Evolutionary conservation across 2,113 vertebrate genomes (phyloP), one percentile per base, ranked within the genome.

Genomic region (Taurulus bubalis): DNA sequence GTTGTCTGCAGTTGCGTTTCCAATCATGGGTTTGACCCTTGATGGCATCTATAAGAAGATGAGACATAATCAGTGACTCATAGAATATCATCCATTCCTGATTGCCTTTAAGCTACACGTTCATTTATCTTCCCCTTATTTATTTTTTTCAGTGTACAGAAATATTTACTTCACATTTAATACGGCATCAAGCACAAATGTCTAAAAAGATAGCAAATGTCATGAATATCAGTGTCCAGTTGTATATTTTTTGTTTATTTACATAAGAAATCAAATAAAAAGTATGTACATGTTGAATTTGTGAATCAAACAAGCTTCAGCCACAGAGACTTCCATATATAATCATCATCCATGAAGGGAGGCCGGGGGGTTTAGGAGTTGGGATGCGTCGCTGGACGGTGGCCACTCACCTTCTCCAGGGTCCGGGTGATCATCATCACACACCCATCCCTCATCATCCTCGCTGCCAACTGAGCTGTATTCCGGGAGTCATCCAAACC

Each of bases 401-500:
- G 86, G 79, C 79, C 84, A 98, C 98, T 96, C 93, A 99, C 98
- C 97, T 96, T 93, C 75, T 95, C 93, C 73, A 96, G 92, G 59
- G 92, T 96, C 82, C 95, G 96, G 1, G 97, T 99, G 72, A 97
- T 89, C 93, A 94, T 97, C 92, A 99, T 95, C 68, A 96, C 78
- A 86, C 97, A 98, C n/a, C 97, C 97, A 45, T 99, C 97, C 58
- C 88, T 93, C 84, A 97, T 96, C 96, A 99, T 96, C 87, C 94
- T 95, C 92, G 95, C 96, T 22, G 98, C 97, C 73, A 99, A 94
- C 60, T 83, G 84, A 69, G 98, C 97, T 40, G 98, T 99, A 38
- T 99, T 99, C 67, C 96, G 93, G 76, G 98, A 95, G 80, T 99
- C 98, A 85, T 99, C 97, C 91, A 99, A 77, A 40, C 98, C 98